Conservation (phyloP, 2,113 vertebrate species). For the Ceyx cyanopectus region DNA sequence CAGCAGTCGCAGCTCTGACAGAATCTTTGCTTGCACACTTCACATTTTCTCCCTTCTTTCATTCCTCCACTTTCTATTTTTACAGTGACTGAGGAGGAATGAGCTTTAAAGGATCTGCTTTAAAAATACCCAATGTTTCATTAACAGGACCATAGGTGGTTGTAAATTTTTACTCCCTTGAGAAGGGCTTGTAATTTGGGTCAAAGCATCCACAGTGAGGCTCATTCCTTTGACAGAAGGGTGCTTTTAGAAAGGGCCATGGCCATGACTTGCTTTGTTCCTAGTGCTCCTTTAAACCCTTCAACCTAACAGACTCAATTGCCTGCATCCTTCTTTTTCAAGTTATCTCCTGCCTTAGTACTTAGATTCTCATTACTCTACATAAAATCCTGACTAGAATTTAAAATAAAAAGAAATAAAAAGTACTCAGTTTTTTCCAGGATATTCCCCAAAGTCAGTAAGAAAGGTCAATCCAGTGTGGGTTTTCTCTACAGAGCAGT, state of each 20-base stretch:
- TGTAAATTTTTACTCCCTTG: background rate
- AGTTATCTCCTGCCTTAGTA: background rate
- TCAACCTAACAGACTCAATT: background rate
- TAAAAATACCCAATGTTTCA: background rate
- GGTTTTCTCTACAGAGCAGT: background rate
- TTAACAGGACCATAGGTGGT: background rate
- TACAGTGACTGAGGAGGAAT: background rate
- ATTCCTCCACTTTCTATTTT: background rate
- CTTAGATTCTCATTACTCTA: background rate
- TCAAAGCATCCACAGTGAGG: background rate
- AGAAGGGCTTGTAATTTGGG: background rate
- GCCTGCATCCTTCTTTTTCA: background rate
- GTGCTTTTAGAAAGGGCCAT: background rate
- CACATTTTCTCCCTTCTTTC: background rate
- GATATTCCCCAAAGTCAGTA: background rate
- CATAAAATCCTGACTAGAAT: background rate
- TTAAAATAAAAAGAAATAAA: background rate
- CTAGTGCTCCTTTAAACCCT: background rate
- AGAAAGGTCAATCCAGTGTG: background rate
- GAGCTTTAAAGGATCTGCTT: background rate
- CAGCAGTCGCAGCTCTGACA: background rate
- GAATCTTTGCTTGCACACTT: background rate
- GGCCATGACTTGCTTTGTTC: background rate
- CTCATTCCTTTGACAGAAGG: background rate
- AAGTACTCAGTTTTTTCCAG: background rate